phyloP scores from a whole-genome alignment of 2,888 invertebrate species.

The Dryadula phaetusa region DNA sequence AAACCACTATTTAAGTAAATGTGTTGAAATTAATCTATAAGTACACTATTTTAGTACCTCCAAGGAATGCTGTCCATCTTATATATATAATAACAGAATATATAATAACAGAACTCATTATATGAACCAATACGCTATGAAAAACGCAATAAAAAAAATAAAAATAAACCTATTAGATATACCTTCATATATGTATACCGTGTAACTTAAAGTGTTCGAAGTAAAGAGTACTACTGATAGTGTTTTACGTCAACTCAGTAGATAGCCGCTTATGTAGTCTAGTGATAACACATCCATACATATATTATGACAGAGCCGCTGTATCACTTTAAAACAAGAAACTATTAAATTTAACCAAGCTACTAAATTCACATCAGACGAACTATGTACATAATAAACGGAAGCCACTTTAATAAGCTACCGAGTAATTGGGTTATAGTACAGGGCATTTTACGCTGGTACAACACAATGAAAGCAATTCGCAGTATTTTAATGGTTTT shows the following conservation, averaged over 20 bases:
- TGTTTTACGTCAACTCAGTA: slow-evolving; percentile 7
- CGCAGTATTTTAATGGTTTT: slow-evolving; percentile 46
- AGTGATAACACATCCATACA: slow-evolving; percentile 22
- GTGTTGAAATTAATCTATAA: no score
- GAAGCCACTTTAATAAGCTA: slow-evolving; percentile 56
- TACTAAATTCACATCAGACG: slow-evolving; percentile 45
- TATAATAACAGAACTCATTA: no score
- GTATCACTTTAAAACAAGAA: slow-evolving; percentile 40
- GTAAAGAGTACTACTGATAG: slow-evolving; percentile 2
- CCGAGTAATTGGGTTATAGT: slow-evolving; percentile 59
- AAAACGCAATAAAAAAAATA: not conserved
- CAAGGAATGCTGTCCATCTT: no score
- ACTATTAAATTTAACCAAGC: slow-evolving; percentile 44
- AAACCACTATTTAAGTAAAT: no score
- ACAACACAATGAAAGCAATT: slow-evolving; percentile 51
- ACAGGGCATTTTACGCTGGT: slow-evolving; percentile 49
- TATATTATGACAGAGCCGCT: slow-evolving; percentile 27
- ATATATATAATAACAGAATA: no score
- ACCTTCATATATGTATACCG: not conserved
- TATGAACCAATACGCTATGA: no score
- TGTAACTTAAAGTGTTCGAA: not conserved
- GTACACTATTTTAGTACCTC: no score
- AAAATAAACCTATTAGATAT: not conserved
- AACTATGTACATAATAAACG: slow-evolving; percentile 45
- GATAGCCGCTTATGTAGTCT: not conserved